Evolutionary conservation across 1,140 invertebrate species (phyloP), one percentile per base, ranked within the genome.

Genomic region (Drepana arcuata): DNA sequence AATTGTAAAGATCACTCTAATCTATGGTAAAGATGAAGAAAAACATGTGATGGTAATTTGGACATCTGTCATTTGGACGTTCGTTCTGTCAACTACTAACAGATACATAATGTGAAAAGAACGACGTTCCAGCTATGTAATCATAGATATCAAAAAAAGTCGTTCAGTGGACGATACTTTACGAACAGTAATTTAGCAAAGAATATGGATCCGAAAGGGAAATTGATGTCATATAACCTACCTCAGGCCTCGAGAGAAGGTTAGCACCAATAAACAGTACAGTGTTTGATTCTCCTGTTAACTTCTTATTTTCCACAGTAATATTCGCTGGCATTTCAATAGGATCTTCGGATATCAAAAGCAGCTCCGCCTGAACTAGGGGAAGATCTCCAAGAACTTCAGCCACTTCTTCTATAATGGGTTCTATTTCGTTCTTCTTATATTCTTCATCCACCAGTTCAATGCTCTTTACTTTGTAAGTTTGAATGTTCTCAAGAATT

Each of bases 401-500:
- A 21, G 77, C 59, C 2, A 93, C 77, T 7, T 85, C 41, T 7
- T 86, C 85, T 1, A 86, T 73, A 0, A 89, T 38, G 0, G 85
- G 70, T 35, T 85, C 43, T 2, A 81, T 54, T 3, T 43, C 46
- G 34, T 79, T 50, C 15, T 70, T 50, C 28, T 85, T 79, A 10
- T 86, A 84, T 48, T 86, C 81, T 5, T 81, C 73, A 32, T 89
- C 84, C 1, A 86, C 42, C 1, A 87, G 48, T 71, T 96, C 94
- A 2, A 94, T 79, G 2, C 89, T 86, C 49, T 91, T 93, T 0
- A 96, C 81, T 72, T 91, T 92, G 13, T 87, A 84, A 0, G 74
- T 80, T 14, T 85, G 65, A 15, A 87, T 67, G 70, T 96, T 96
- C 65, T 98, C 96, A 0, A 96, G 62, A 0, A 90, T 87, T 0